These are phyloP conservation scores for Stenopsyche tienmushanensis DNA, from an alignment of 1,140 invertebrate genomes.

Conservation along the genomic window DNA sequence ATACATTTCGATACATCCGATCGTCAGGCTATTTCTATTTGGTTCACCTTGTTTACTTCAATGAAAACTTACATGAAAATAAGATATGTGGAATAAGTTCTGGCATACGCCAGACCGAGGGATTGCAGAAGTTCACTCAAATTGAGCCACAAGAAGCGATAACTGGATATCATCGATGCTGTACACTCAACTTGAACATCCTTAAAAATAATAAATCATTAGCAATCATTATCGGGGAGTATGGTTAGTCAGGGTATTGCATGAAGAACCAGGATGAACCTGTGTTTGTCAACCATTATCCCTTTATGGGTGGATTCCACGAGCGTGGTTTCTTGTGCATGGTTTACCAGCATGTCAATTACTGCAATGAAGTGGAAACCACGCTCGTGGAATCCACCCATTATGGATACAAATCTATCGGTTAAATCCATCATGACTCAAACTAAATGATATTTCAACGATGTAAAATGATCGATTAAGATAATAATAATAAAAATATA, in stretches of 20 bases:
- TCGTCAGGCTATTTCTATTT: too few species aligned
- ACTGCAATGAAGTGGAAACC: too few species aligned
- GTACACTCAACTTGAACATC: constrained; percentile 57
- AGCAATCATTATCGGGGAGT: neutral
- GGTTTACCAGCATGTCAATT: too few species aligned
- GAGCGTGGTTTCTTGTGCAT: too few species aligned
- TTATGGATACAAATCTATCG: too few species aligned
- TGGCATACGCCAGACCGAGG: constrained; percentile 61
- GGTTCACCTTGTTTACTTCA: too few species aligned
- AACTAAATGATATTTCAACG: neutral
- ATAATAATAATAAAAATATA: neutral
- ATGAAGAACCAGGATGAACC: neutral
- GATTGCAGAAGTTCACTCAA: constrained; percentile 61
- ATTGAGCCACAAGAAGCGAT: constrained; percentile 61
- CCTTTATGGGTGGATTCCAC: too few species aligned
- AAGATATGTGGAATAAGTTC: constrained; percentile 63
- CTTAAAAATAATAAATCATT: constrained; percentile 43
- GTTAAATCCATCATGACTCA: too few species aligned
- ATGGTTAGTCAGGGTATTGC: too few species aligned
- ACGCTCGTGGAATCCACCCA: too few species aligned
- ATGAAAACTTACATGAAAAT: constrained; percentile 56
- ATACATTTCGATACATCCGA: neutral
- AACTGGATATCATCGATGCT: constrained; percentile 57
- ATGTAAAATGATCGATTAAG: neutral
- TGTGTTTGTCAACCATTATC: too few species aligned